Evolutionary conservation across 2,113 vertebrate genomes (phyloP).

Genomic region (Oncorhynchus mykiss): DNA sequence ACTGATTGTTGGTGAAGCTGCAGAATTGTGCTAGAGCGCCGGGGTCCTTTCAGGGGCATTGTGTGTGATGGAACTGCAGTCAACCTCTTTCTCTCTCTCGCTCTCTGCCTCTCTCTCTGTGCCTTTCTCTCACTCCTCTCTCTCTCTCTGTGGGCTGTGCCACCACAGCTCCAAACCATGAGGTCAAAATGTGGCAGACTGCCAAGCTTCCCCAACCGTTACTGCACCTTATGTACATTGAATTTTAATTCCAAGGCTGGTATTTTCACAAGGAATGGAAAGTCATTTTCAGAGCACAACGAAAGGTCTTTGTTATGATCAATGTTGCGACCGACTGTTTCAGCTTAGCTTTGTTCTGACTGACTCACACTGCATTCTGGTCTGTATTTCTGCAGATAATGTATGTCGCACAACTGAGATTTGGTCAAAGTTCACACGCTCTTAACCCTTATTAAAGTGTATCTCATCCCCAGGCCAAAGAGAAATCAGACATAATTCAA

Average conservation of each 20-base stretch:
- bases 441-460: no score
- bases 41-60: conserved; percentile 18
- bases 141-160: conserved; percentile 15
- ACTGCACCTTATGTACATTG: conserved; percentile 62
- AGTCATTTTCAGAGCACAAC: conserved; percentile 65
- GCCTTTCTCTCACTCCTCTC: no score
- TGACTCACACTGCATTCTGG: conserved; percentile 26
- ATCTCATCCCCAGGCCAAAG: no score
- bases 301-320: conserved; percentile 48
- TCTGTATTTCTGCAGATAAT: conserved; percentile 44
- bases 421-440: background rate
- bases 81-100: background rate
- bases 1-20: conserved; percentile 5
- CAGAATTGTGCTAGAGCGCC: background rate
- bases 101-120: no score
- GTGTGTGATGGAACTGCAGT: conserved; percentile 22
- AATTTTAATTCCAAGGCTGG: conserved; percentile 63
- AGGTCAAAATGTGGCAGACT: conserved; percentile 60
- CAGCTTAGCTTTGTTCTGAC: conserved; percentile 35
- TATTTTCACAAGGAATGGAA: conserved; percentile 55
- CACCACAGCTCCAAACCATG: conserved; percentile 47
- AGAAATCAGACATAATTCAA: no score
- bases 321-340: conserved; percentile 56
- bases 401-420: conserved; percentile 4
- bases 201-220: conserved; percentile 63